phyloP scores from a whole-genome alignment of 2,113 vertebrate species.

The Haplochromis burtoni region DNA sequence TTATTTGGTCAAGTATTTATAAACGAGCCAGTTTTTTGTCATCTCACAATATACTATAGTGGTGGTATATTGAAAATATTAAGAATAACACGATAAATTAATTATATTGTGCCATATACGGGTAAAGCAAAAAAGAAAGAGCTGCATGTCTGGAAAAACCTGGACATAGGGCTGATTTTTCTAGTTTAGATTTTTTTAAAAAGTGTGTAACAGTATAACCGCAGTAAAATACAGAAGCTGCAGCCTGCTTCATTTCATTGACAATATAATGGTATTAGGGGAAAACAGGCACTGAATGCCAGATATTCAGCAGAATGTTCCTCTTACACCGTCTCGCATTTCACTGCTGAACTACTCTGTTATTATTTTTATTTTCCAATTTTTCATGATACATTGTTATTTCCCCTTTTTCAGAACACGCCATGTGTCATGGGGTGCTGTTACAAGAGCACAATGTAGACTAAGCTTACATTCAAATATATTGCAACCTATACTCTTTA shows the following conservation, averaged over 20 bases:
- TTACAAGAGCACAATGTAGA: not conserved
- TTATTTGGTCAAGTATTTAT: not conserved
- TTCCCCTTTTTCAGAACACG: constrained; percentile 12
- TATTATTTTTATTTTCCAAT: constrained; percentile 13
- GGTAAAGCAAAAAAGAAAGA: not conserved
- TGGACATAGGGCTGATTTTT: not conserved
- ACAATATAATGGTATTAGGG: not conserved
- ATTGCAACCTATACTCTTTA: constrained; percentile 61
- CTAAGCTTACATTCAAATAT: constrained; percentile 51
- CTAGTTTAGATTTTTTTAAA: not conserved
- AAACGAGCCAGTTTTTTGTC: not conserved
- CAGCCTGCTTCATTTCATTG: not conserved
- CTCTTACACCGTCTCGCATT: not conserved
- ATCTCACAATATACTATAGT: not conserved
- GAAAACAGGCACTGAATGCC: not conserved
- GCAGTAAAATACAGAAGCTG: not conserved
- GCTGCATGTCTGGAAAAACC: not conserved
- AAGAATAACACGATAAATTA: not conserved
- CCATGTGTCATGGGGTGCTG: not conserved
- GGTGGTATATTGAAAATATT: not conserved
- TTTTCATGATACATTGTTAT: constrained; percentile 32
- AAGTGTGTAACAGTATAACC: not conserved
- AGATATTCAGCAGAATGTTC: not conserved
- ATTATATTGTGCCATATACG: not conserved
- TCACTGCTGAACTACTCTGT: not conserved